Percentiles rank a stretch among this genome's conserved stretches.
Evolutionary conservation across 1,140 invertebrate species (phyloP).

Genomic region (Drosophila ananassae): DNA sequence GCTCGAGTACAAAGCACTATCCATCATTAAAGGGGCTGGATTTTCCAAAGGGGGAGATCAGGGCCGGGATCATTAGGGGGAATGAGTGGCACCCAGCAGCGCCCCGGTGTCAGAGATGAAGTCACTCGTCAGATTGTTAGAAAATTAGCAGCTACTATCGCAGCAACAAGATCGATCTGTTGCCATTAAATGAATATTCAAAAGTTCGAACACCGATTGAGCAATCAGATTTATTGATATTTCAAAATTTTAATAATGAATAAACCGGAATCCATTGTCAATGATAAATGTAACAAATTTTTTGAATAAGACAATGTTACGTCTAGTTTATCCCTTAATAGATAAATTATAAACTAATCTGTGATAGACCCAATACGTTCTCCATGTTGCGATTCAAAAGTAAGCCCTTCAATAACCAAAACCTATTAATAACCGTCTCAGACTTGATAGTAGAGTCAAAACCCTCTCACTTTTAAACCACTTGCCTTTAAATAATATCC

Average conservation of each 20-base stretch:
- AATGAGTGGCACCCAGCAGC: constrained; percentile 40
- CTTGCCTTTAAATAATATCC: constrained; percentile 26
- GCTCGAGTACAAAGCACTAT: constrained; percentile 25
- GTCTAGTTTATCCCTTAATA: no score
- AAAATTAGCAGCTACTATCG: background rate
- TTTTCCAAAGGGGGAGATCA: background rate
- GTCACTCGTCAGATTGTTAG: background rate
- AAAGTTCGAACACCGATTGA: background rate
- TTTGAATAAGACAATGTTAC: background rate
- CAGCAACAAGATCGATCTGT: constrained; percentile 9
- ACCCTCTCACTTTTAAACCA: constrained; percentile 25
- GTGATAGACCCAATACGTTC: no score
- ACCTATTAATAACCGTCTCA: background rate
- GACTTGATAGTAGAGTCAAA: constrained; percentile 1
- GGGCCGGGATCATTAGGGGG: constrained; percentile 21
- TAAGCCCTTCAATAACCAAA: background rate
- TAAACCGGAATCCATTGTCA: background rate
- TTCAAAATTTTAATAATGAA: no score
- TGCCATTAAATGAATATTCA: constrained; percentile 16
- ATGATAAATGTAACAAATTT: background rate
- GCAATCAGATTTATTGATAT: background rate
- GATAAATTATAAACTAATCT: no score
- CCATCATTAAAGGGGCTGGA: constrained; percentile 36
- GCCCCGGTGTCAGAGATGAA: constrained; percentile 4
- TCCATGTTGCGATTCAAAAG: no score